phyloP scores from a whole-genome alignment of 2,113 vertebrate species.

The Perognathus longimembris region DNA sequence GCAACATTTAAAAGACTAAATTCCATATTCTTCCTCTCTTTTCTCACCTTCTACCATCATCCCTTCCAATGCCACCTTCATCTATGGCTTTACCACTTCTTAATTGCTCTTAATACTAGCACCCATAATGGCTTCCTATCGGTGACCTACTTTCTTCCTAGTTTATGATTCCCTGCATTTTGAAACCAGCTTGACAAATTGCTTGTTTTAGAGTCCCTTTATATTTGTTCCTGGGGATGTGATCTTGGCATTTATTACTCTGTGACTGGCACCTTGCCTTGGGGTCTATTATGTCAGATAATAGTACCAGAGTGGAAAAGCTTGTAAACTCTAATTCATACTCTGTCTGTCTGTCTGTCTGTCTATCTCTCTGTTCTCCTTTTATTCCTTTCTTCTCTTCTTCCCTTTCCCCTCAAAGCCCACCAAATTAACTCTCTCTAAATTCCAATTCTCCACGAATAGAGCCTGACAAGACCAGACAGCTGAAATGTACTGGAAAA shows the following conservation, averaged over 20 bases:
- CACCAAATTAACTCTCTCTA: conserved; percentile 52
- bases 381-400: neutral
- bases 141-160: conserved; percentile 67
- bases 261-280: conserved; percentile 54
- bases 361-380: neutral
- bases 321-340: neutral
- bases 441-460: conserved; percentile 68
- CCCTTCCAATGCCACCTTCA: neutral
- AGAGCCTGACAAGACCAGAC: conserved; percentile 78
- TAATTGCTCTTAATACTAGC: conserved; percentile 14
- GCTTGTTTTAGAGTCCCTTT: conserved; percentile 65
- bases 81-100: conserved; percentile 10
- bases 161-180: conserved; percentile 55
- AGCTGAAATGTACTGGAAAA: conserved; percentile 81
- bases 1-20: neutral
- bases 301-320: neutral
- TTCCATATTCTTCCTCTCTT: neutral
- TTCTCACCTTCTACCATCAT: neutral
- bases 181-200: conserved; percentile 52
- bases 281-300: conserved; percentile 15
- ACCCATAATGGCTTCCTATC: conserved; percentile 30
- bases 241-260: conserved; percentile 55
- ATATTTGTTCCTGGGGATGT: conserved; percentile 48
- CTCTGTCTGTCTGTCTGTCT: neutral
- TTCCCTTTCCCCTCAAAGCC: neutral